Conservation (phyloP, 2,113 vertebrate species). For the Platycercus adscitus region DNA sequence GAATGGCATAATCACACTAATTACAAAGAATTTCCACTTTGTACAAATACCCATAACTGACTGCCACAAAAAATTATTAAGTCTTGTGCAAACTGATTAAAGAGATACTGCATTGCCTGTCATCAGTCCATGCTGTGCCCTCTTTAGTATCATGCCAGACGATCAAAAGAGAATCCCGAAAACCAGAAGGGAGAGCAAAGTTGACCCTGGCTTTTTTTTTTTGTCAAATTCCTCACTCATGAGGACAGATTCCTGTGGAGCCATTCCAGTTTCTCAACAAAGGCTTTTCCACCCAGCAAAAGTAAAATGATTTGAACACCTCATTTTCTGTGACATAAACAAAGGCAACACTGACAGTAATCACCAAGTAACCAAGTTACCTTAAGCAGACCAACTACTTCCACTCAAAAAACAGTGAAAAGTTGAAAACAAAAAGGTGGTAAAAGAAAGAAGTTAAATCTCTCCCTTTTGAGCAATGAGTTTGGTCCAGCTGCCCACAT, state of each 20-base stretch:
- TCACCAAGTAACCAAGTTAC: not conserved
- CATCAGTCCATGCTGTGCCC: not conserved
- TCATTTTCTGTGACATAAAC: constrained; percentile 46
- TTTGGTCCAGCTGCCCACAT: not conserved
- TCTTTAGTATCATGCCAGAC: not conserved
- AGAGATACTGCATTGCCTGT: not conserved
- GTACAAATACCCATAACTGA: not conserved
- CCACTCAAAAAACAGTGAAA: not conserved
- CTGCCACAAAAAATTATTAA: not conserved
- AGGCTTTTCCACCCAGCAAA: not conserved
- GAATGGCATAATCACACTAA: not conserved
- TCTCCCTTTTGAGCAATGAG: not conserved
- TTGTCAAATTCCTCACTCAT: constrained; percentile 35
- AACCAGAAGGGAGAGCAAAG: constrained; percentile 7
- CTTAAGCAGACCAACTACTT: not conserved
- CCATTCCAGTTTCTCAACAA: constrained; percentile 41
- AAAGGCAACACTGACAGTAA: not conserved
- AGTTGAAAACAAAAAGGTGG: not conserved
- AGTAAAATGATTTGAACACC: constrained; percentile 21
- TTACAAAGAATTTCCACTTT: not conserved
- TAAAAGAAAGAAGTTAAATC: not conserved
- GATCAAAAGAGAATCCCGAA: constrained; percentile 15
- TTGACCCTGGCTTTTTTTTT: not conserved
- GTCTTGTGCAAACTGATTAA: not conserved
- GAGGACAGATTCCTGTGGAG: constrained; percentile 35